Conservation (phyloP, 2,113 vertebrate species). For the Grantiella picta region DNA sequence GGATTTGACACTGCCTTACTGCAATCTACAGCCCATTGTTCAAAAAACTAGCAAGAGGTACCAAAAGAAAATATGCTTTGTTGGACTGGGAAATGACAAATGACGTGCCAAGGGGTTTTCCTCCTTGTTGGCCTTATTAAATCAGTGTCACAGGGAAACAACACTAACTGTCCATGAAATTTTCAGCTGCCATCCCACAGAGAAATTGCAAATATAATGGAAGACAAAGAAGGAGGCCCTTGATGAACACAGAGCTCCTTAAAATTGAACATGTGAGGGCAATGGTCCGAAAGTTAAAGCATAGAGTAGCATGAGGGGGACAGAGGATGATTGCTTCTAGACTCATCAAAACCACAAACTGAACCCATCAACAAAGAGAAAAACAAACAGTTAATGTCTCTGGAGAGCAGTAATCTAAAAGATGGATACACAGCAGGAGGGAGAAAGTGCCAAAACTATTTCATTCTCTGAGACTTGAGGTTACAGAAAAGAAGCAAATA, state of each 20-base stretch:
- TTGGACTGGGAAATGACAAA: neutral
- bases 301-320: neutral
- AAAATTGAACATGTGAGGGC: neutral
- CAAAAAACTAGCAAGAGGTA: neutral
- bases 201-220: conserved; percentile 14
- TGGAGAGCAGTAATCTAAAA: neutral
- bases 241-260: neutral
- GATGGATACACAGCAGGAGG: neutral
- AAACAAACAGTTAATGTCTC: neutral
- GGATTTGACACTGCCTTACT: neutral
- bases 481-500: conserved; percentile 3
- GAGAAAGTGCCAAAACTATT: neutral
- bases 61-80: neutral
- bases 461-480: neutral
- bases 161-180: conserved; percentile 10
- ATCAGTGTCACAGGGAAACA: neutral
- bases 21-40: neutral
- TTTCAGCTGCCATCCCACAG: neutral
- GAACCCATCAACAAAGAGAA: neutral
- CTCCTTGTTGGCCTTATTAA: neutral
- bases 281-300: neutral
- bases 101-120: neutral
- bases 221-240: neutral
- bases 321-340: neutral
- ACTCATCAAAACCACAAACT: neutral